phyloP scores from a whole-genome alignment of 2,113 vertebrate genomes.

The Coryphaenoides rupestris region DNA sequence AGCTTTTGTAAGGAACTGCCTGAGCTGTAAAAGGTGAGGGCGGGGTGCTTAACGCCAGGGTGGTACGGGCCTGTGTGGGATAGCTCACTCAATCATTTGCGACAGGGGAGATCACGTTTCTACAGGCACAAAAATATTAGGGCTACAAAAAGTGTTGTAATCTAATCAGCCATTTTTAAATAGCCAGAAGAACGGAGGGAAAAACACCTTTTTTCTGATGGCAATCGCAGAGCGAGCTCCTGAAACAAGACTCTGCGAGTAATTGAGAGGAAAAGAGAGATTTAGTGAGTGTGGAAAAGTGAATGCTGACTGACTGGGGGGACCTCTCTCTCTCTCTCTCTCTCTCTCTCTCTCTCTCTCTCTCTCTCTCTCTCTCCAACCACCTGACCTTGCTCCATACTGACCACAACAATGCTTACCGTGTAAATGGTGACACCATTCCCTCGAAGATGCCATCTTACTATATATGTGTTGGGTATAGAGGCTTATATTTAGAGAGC shows the following conservation, averaged over 20 bases:
- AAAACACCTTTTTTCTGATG: constrained; percentile 43
- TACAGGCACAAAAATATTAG: constrained; percentile 15
- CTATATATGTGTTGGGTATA: too few relatives aligned
- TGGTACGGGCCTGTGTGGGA: not conserved
- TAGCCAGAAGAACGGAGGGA: constrained; percentile 22
- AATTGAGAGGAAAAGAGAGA: constrained; percentile 44
- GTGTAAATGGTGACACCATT: too few relatives aligned
- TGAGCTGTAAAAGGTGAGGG: not conserved
- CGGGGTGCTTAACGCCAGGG: too few relatives aligned
- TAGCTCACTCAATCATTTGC: constrained; percentile 3
- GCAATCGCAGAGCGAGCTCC: constrained; percentile 46
- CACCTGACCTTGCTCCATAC: not conserved
- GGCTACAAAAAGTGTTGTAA: constrained; percentile 12
- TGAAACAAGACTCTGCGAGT: constrained; percentile 44
- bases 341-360: constrained; percentile 55
- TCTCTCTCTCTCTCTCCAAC: constrained; percentile 49
- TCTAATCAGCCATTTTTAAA: constrained; percentile 27
- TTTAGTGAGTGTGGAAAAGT: constrained; percentile 54
- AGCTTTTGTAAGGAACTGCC: not conserved
- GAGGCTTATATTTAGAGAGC: too few relatives aligned
- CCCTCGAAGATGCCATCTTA: too few relatives aligned
- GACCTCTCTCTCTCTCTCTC: constrained; percentile 43
- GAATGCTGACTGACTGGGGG: constrained; percentile 42
- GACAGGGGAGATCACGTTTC: constrained; percentile 12
- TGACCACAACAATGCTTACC: too few relatives aligned